phyloP scores from a whole-genome alignment of 2,888 invertebrate species.

The Plebejus argus region DNA sequence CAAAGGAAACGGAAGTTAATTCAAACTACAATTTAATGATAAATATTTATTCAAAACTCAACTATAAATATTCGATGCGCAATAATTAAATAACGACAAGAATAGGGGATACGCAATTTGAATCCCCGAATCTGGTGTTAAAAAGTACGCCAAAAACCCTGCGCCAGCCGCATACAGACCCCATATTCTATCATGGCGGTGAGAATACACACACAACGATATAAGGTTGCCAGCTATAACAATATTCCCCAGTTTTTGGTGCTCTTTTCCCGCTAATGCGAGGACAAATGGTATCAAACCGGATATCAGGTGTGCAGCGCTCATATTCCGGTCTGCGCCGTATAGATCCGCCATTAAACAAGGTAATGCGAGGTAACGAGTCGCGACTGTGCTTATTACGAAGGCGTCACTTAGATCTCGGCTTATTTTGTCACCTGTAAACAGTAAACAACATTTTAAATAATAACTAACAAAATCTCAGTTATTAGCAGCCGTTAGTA shows the following conservation, averaged over 20 bases:
- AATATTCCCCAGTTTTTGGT: slow-evolving; percentile 55
- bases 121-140: slow-evolving; percentile 47
- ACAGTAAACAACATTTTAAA: background rate
- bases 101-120: slow-evolving; percentile 61
- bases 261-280: slow-evolving; percentile 56
- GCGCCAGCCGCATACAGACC: slow-evolving; percentile 65
- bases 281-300: slow-evolving; percentile 64
- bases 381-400: slow-evolving; percentile 55
- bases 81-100: slow-evolving; percentile 62
- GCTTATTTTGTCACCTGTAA: slow-evolving; percentile 56
- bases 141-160: slow-evolving; percentile 58
- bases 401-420: slow-evolving; percentile 58
- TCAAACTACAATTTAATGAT: background rate
- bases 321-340: slow-evolving; percentile 48
- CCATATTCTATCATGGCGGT: slow-evolving; percentile 53
- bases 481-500: no score
- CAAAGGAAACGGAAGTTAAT: background rate
- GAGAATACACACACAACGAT: slow-evolving; percentile 56
- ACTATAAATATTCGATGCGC: slow-evolving; percentile 54
- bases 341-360: slow-evolving; percentile 67
- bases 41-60: background rate
- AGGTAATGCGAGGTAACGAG: slow-evolving; percentile 61
- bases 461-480: no score
- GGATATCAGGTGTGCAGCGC: slow-evolving; percentile 57
- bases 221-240: slow-evolving; percentile 60